A percentile compares a stretch with the other conserved stretches of the same genome.
Conservation (phyloP, 37 sponge, comb jelly and placozoan species). For the Aplysina aerophoba region DNA sequence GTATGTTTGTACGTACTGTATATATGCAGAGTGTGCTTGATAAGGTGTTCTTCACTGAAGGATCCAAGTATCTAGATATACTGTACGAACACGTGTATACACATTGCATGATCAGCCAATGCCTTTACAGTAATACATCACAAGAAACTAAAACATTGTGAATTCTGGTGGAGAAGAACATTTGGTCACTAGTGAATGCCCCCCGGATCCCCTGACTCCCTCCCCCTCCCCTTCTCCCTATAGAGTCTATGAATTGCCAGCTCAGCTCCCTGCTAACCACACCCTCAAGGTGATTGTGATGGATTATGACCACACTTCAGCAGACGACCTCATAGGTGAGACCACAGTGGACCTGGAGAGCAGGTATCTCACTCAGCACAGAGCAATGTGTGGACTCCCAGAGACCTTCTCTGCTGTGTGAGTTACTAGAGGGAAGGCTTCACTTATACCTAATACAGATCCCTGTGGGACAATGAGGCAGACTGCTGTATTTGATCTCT, state of each 20-base stretch:
- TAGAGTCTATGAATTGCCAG: constrained; percentile 75
- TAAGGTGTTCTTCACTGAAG: not conserved
- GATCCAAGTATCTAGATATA: too few relatives aligned
- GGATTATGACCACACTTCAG: constrained; percentile 74
- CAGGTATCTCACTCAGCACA: constrained; percentile 65
- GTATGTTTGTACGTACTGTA: not conserved
- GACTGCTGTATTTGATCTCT: too few relatives aligned
- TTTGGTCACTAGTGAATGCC: too few relatives aligned
- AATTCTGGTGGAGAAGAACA: too few relatives aligned
- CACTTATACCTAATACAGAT: too few relatives aligned
- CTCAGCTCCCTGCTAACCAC: constrained; percentile 68
- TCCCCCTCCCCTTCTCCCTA: not conserved
- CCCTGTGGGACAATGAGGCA: too few relatives aligned
- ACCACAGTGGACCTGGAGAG: constrained; percentile 89
- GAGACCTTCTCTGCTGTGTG: constrained; percentile 44
- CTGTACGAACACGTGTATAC: not conserved
- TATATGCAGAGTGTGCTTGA: too few relatives aligned
- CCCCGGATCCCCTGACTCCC: too few relatives aligned
- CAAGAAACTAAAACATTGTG: too few relatives aligned
- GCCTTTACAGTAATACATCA: too few relatives aligned
- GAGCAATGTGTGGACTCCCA: constrained; percentile 76
- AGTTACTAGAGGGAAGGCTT: not conserved
- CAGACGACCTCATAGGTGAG: constrained; percentile 84
- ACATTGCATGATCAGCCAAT: too few relatives aligned
- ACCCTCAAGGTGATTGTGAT: constrained; percentile 73